Conservation (phyloP, 2,113 vertebrate species). For the Cyprinodon tularosa region DNA sequence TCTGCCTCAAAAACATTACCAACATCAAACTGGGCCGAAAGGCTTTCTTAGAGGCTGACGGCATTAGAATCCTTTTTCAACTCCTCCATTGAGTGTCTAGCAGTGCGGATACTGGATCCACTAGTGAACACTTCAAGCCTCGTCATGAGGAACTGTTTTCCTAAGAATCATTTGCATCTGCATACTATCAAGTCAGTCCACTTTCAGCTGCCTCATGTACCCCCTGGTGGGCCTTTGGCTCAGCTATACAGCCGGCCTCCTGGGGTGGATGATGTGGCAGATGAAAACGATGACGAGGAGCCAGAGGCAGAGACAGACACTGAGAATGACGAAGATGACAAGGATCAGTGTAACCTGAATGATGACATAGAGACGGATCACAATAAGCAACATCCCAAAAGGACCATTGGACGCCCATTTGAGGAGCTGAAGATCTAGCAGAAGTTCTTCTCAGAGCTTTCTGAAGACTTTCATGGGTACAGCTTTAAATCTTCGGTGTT, state of each 20-base stretch:
- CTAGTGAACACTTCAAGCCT: constrained; percentile 95
- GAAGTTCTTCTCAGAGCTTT: constrained; percentile 91
- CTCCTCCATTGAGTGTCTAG: constrained; percentile 93
- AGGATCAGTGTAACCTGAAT: constrained; percentile 82
- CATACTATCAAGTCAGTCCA: constrained; percentile 94
- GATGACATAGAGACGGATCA: constrained; percentile 98
- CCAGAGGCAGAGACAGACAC: constrained; percentile 87
- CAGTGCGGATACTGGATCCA: constrained; percentile 93
- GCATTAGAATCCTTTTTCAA: constrained; percentile 94
- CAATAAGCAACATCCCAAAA: constrained; percentile 89
- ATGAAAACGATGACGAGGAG: constrained; percentile 96
- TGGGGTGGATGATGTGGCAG: constrained; percentile 96
- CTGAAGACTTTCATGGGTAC: constrained; percentile 91
- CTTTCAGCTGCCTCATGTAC: constrained; percentile 88
- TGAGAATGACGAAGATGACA: constrained; percentile 90
- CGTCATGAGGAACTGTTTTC: constrained; percentile 99
- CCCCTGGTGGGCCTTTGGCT: constrained; percentile 88
- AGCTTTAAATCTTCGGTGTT: constrained; percentile 79
- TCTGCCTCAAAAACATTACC: constrained; percentile 92
- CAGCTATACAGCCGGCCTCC: constrained; percentile 90
- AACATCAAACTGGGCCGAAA: constrained; percentile 95
- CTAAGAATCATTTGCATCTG: constrained; percentile 96
- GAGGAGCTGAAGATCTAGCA: constrained; percentile 94
- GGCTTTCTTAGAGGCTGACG: constrained; percentile 91
- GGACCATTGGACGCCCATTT: constrained; percentile 80